Conservation (phyloP, 2,113 vertebrate species). For the Neomonachus schauinslandi region DNA sequence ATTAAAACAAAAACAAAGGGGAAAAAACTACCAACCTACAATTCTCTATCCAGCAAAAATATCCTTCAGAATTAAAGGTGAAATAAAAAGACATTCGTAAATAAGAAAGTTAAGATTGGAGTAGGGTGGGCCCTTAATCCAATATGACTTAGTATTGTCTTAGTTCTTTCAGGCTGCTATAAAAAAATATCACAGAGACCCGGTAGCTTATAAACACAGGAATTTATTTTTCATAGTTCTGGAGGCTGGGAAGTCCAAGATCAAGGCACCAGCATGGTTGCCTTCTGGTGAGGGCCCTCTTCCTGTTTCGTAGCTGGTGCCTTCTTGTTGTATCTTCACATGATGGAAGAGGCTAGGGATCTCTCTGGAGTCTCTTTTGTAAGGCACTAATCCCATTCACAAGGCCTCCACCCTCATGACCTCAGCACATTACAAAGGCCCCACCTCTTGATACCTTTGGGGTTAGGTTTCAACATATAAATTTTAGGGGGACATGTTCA, state of each 20-base stretch:
- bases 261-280: background rate
- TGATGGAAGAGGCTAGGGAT: background rate
- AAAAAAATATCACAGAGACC: background rate
- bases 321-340: background rate
- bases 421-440: background rate
- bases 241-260: background rate
- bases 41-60: background rate
- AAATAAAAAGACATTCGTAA: background rate
- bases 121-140: background rate
- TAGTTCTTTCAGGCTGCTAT: background rate
- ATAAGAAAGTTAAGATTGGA: background rate
- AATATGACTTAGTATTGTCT: background rate
- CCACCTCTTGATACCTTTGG: background rate
- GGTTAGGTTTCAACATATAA: background rate
- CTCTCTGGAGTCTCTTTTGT: background rate
- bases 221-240: background rate
- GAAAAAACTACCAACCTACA: background rate
- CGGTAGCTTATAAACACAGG: background rate
- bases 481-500: background rate
- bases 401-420: background rate
- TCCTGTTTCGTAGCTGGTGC: background rate
- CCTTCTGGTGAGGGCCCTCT: background rate
- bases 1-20: background rate
- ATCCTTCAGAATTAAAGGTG: background rate
- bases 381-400: background rate